phyloP scores from a whole-genome alignment of 2,797 vertebrate genomes.

The Centropyge bicolor region DNA sequence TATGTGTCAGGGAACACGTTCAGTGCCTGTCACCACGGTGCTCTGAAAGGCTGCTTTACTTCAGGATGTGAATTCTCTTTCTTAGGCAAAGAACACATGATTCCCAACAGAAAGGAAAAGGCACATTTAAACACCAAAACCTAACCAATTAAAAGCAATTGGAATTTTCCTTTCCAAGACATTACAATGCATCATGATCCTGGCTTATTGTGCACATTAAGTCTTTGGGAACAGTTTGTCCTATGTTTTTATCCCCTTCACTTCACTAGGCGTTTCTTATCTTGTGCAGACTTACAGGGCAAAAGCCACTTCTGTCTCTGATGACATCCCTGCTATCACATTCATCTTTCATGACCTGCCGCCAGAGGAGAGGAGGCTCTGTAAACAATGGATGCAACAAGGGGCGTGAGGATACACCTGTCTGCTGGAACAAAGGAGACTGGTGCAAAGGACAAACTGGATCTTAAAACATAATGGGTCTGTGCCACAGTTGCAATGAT shows the following conservation, averaged over 20 bases:
- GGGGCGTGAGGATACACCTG: neutral
- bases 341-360: constrained; percentile 12
- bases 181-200: neutral
- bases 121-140: neutral
- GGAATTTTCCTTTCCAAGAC: neutral
- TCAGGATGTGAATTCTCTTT: constrained; percentile 26
- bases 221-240: neutral
- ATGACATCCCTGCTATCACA: constrained; percentile 6
- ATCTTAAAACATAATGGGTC: neutral
- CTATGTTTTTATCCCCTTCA: neutral
- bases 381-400: neutral
- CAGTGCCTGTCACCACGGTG: constrained; percentile 13
- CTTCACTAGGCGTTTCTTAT: neutral
- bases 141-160: no score
- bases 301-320: neutral
- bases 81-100: neutral
- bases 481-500: neutral
- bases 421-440: neutral
- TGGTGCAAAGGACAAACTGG: neutral
- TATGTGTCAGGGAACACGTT: constrained; percentile 58
- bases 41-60: constrained; percentile 11
- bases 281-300: neutral
- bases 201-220: neutral
- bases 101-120: neutral
- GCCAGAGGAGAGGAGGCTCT: neutral